These are phyloP conservation scores for Eupleurogrammus muticus DNA, from an alignment of 2,797 vertebrate species.

Conservation along the genomic window DNA sequence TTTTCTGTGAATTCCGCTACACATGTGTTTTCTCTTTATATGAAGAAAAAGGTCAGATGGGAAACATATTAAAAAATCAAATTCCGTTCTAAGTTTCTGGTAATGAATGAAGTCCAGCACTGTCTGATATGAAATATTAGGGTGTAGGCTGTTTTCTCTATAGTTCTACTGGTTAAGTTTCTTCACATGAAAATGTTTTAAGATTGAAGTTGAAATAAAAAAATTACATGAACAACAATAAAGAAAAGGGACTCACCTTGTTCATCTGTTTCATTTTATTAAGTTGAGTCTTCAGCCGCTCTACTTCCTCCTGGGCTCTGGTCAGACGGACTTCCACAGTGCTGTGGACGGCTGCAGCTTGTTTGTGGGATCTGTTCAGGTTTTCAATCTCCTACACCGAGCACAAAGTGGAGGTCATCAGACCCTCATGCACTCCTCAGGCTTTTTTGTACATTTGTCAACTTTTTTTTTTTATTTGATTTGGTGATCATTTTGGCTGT, in stretches of 20 bases:
- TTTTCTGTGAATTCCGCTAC: background rate
- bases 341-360: conserved; percentile 84
- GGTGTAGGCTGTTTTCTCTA: background rate
- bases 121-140: background rate
- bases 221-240: background rate
- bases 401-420: background rate
- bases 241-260: conserved; percentile 82
- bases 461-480: too few species aligned
- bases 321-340: conserved; percentile 91
- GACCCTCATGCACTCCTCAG: too few species aligned
- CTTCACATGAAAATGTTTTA: background rate
- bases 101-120: background rate
- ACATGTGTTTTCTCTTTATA: too few species aligned
- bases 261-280: conserved; percentile 88
- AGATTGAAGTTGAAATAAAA: background rate
- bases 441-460: too few species aligned
- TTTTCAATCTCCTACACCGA: conserved; percentile 88
- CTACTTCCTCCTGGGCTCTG: conserved; percentile 92
- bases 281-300: conserved; percentile 88
- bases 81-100: background rate
- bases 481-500: too few species aligned
- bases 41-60: background rate
- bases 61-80: background rate
- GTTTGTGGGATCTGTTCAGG: conserved; percentile 87
- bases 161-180: background rate